Conservation (phyloP, 2,113 vertebrate species). For the Amblyornis subalaris region DNA sequence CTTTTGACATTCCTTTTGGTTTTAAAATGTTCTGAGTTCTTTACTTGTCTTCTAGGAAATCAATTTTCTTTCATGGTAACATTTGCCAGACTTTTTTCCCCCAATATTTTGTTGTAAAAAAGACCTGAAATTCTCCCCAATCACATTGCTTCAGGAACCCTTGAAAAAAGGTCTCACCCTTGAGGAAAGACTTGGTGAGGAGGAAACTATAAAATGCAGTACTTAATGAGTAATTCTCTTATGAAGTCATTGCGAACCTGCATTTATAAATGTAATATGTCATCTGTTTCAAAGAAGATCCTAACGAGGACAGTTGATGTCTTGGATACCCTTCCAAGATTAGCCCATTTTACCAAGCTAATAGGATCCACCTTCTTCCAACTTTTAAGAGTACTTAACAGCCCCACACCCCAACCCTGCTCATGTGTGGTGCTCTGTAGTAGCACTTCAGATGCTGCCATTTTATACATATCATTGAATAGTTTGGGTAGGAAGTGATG, state of each 20-base stretch:
- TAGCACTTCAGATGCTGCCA: background rate
- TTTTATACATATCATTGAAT: background rate
- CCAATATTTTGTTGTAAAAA: background rate
- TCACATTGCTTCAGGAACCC: background rate
- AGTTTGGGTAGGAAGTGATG: background rate
- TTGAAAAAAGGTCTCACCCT: background rate
- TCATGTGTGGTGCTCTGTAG: background rate
- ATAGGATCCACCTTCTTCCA: background rate
- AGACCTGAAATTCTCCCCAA: background rate
- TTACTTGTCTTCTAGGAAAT: background rate
- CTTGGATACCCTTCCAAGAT: background rate
- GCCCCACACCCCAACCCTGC: rapidly evolving
- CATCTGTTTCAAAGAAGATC: background rate
- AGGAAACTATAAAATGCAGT: background rate
- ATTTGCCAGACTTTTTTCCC: background rate
- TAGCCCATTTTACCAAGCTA: background rate
- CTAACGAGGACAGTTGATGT: background rate
- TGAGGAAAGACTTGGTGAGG: background rate
- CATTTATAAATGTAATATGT: background rate
- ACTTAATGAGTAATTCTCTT: background rate
- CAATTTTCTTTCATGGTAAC: background rate
- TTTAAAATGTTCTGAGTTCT: background rate
- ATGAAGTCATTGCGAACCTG: background rate
- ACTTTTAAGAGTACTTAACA: background rate
- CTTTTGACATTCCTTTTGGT: background rate